Evolutionary conservation across 2,113 vertebrate species (phyloP).

Genomic region (Chrysochloris asiatica): DNA sequence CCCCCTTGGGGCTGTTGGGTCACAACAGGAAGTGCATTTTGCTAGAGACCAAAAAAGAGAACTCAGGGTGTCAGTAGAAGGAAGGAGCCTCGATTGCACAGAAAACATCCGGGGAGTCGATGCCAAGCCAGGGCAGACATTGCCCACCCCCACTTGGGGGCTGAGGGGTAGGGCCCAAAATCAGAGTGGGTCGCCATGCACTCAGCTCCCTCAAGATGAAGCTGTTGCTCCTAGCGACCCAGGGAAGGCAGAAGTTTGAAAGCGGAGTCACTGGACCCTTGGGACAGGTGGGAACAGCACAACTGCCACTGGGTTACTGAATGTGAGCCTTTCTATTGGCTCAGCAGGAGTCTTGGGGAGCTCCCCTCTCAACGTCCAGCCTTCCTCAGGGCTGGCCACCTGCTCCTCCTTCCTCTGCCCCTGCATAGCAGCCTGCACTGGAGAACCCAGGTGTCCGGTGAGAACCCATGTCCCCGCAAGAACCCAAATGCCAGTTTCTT

Average conservation of each 20-base stretch:
- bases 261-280: constrained; percentile 25
- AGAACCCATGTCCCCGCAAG: constrained; percentile 19
- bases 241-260: constrained; percentile 63
- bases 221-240: constrained; percentile 65
- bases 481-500: background rate
- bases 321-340: constrained; percentile 38
- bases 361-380: constrained; percentile 35
- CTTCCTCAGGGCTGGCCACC: constrained; percentile 66
- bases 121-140: constrained; percentile 39
- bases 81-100: constrained; percentile 69
- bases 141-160: background rate
- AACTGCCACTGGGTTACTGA: background rate
- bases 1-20: constrained; percentile 59
- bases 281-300: constrained; percentile 48
- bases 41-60: constrained; percentile 74
- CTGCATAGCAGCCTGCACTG: constrained; percentile 58
- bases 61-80: constrained; percentile 70
- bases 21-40: constrained; percentile 80
- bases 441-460: constrained; percentile 32
- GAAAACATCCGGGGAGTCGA: constrained; percentile 78
- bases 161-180: background rate
- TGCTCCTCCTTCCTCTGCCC: constrained; percentile 69
- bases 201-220: constrained; percentile 49
- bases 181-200: background rate
- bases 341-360: background rate